phyloP scores from a whole-genome alignment of 2,888 invertebrate species.

The Epinotia ramella region DNA sequence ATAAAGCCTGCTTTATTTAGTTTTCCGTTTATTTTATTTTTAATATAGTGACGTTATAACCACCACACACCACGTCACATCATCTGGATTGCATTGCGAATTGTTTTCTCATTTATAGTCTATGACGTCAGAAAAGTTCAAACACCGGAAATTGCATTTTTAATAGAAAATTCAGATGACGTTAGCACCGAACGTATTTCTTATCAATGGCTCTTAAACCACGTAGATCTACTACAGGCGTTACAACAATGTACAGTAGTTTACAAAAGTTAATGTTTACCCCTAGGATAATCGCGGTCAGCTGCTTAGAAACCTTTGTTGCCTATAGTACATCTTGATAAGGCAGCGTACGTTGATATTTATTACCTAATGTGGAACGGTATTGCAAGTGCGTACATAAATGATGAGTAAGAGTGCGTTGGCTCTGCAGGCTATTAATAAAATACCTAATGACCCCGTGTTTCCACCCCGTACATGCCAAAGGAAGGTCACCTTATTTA shows the following conservation, averaged over 20 bases:
- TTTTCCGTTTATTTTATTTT: not conserved
- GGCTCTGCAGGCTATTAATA: constrained; percentile 27
- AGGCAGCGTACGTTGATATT: constrained; percentile 28
- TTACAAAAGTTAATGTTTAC: not conserved
- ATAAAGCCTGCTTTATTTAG: not conserved
- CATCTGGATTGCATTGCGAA: constrained; percentile 33
- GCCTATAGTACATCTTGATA: constrained; percentile 24
- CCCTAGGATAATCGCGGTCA: not conserved
- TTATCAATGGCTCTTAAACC: constrained; percentile 39
- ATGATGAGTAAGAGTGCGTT: constrained; percentile 40
- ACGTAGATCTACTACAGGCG: constrained; percentile 26
- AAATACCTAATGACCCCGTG: constrained; percentile 4
- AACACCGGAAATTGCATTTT: constrained; percentile 37
- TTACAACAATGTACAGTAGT: constrained; percentile 30
- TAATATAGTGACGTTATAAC: not conserved
- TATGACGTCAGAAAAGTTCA: constrained; percentile 26
- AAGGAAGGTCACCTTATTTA: not conserved
- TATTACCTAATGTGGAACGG: constrained; percentile 25
- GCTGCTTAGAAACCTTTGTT: constrained; percentile 10
- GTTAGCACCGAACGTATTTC: constrained; percentile 34
- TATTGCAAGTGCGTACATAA: constrained; percentile 30
- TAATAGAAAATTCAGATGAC: constrained; percentile 39
- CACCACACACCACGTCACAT: constrained; percentile 2
- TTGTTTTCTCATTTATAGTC: constrained; percentile 13
- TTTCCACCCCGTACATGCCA: not conserved